Conservation (phyloP, 1,140 invertebrate species). For the Aphidius ervi region DNA sequence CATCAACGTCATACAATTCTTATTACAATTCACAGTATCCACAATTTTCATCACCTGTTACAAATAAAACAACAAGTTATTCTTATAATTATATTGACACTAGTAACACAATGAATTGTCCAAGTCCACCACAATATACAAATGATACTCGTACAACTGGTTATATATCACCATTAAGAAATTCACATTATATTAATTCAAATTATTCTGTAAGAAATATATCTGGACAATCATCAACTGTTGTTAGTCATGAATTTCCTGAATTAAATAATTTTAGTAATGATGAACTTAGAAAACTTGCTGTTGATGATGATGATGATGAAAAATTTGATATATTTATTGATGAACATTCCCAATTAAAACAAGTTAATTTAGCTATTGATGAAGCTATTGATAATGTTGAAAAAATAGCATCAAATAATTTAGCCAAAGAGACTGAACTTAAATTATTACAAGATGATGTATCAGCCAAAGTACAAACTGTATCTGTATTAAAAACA, state of each 20-base stretch:
- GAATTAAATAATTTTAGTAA: slow-evolving; percentile 63
- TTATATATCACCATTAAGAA: slow-evolving; percentile 28
- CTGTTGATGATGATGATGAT: slow-evolving; percentile 63
- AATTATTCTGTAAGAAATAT: slow-evolving; percentile 20
- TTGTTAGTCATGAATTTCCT: slow-evolving; percentile 52
- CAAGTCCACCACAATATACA: slow-evolving; percentile 35
- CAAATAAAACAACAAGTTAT: slow-evolving; percentile 35
- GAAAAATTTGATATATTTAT: slow-evolving; percentile 69
- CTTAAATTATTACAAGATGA: slow-evolving; percentile 60
- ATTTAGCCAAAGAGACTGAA: slow-evolving; percentile 63
- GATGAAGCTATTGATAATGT: slow-evolving; percentile 69
- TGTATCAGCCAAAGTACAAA: slow-evolving; percentile 61
- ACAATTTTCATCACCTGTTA: slow-evolving; percentile 42
- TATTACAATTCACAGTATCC: slow-evolving; percentile 45
- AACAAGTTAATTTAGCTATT: slow-evolving; percentile 63
- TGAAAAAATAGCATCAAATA: slow-evolving; percentile 70
- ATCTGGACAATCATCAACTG: slow-evolving; percentile 26
- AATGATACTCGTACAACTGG: slow-evolving; percentile 35
- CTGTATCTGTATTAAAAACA: slow-evolving; percentile 64
- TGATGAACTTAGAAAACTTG: slow-evolving; percentile 66
- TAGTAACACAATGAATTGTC: slow-evolving; percentile 34
- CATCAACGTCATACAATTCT: slow-evolving; percentile 42
- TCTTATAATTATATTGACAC: slow-evolving; percentile 47
- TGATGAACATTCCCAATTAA: slow-evolving; percentile 62
- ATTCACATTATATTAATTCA: slow-evolving; percentile 39